Evolutionary conservation across 2,113 vertebrate species (phyloP).

Genomic region (Bucco capensis): DNA sequence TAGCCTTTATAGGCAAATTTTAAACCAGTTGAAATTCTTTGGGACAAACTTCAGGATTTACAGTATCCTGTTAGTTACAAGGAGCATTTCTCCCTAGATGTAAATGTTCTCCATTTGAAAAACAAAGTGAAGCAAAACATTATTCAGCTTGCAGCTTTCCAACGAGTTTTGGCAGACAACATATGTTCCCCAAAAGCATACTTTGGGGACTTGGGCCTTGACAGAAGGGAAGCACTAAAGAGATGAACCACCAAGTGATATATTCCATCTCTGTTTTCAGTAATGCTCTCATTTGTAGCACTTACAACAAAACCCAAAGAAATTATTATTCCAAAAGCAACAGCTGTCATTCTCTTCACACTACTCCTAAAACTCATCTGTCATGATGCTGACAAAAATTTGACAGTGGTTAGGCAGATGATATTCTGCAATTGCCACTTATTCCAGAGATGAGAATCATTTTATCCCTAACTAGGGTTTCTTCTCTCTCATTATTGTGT

Average conservation of each 20-base stretch:
- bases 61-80: background rate
- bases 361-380: background rate
- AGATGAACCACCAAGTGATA: background rate
- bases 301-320: background rate
- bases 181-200: background rate
- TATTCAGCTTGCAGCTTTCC: background rate
- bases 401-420: background rate
- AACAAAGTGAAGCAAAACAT: background rate
- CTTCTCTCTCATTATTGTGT: background rate
- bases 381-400: background rate
- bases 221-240: background rate
- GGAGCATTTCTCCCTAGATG: background rate
- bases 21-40: background rate
- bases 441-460: background rate
- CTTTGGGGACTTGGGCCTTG: background rate
- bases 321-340: background rate
- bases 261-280: conserved; percentile 1
- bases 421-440: background rate
- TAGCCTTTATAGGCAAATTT: background rate
- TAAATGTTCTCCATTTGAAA: background rate
- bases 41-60: background rate
- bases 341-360: conserved; percentile 11
- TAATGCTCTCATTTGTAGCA: background rate
- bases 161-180: conserved; percentile 22
- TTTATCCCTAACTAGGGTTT: background rate